Percentiles rank a stretch among this genome's conserved stretches.
Conservation (phyloP, 2,888 invertebrate genomes). For the Conus canariensis region DNA sequence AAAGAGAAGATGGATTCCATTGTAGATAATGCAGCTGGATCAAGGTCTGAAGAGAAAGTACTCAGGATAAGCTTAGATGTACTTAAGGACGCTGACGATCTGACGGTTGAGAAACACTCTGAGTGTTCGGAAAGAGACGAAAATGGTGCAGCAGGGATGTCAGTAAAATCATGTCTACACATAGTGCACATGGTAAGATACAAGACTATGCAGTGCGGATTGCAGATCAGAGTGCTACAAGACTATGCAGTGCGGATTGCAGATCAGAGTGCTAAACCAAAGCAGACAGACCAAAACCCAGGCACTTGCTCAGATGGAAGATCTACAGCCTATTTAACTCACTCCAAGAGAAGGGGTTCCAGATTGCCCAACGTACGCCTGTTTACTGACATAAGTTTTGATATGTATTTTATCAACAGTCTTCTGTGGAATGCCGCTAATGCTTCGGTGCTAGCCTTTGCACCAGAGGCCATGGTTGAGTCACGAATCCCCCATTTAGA, state of each 20-base stretch:
- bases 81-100: too few relatives aligned
- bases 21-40: too few relatives aligned
- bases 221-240: background rate
- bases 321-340: too few relatives aligned
- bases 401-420: constrained; percentile 68
- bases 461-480: constrained; percentile 61
- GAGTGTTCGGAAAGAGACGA: too few relatives aligned
- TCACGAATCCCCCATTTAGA: constrained; percentile 57
- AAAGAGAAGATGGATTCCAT: too few relatives aligned
- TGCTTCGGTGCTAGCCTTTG: constrained; percentile 61
- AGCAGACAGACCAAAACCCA: background rate
- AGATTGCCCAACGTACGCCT: constrained; percentile 45
- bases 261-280: background rate
- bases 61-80: too few relatives aligned
- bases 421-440: constrained; percentile 68
- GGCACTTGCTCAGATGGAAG: background rate
- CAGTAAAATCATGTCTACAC: too few relatives aligned
- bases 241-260: background rate
- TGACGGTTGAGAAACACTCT: too few relatives aligned
- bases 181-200: too few relatives aligned
- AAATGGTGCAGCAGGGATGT: too few relatives aligned
- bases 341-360: too few relatives aligned
- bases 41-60: background rate
- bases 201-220: too few relatives aligned
- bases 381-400: constrained; percentile 58